Evolutionary conservation across 2,113 vertebrate genomes (phyloP).

Genomic region (Diglossa brunneiventris): DNA sequence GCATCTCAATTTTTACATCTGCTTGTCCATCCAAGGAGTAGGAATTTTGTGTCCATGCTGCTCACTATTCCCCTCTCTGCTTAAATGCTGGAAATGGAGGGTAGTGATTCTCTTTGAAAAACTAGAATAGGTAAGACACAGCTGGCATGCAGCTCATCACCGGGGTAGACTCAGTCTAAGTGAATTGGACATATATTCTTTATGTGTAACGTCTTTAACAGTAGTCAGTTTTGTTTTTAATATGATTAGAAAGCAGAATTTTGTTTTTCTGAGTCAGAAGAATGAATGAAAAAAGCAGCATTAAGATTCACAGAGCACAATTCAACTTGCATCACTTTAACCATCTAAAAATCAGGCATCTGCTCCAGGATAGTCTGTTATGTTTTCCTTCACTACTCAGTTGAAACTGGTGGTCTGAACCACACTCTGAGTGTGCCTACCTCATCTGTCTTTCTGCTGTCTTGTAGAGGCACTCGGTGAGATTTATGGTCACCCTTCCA

Average conservation of each 20-base stretch:
- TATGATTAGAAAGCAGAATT: not conserved
- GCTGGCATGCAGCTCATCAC: not conserved
- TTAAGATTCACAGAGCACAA: not conserved
- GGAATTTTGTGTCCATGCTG: not conserved
- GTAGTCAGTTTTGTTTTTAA: not conserved
- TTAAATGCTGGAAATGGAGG: not conserved
- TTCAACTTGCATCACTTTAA: not conserved
- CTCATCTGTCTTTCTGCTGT: not conserved
- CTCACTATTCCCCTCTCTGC: not conserved
- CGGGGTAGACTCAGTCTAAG: not conserved
- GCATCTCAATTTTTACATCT: not conserved
- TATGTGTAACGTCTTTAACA: accelerated
- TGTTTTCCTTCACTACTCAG: not conserved
- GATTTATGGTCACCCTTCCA: not conserved
- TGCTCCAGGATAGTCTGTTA: not conserved
- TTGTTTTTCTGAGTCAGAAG: not conserved
- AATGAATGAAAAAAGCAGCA: not conserved
- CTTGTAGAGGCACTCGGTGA: not conserved
- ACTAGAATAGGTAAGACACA: not conserved
- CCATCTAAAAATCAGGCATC: not conserved
- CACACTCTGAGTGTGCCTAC: not conserved
- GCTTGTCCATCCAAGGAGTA: not conserved
- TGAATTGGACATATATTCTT: not conserved
- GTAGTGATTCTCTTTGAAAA: not conserved
- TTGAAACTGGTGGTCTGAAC: not conserved